Base-by-base conservation (phyloP, 2,888 invertebrate species). In the Achlya flavicornis region DNA sequence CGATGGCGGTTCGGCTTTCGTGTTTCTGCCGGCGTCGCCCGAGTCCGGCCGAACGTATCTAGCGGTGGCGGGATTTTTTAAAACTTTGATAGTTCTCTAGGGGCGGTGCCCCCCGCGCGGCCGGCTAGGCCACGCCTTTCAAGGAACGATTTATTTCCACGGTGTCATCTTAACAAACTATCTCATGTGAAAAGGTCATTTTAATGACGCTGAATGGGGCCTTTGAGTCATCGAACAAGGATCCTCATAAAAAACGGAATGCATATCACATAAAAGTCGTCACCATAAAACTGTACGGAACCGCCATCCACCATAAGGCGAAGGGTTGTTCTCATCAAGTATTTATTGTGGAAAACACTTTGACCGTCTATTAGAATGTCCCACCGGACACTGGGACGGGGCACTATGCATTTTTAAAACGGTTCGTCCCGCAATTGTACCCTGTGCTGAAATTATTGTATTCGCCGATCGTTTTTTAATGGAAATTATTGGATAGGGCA, bases 311-410 rank as follows among this genome's bases (percentile, higher is more conserved):
- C 80, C 70, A 63, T 53, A 53, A 85, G 75, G 83, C 79, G 86
- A 86, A 89, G 91, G 91, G 90, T 90, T 87, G 82, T 81, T 72
- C 76, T 81, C 81, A 88, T 93, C 88, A 91, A 84, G 77, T 82
- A 93, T 93, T 91, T 90, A 93, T 90, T 85, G 84, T 82, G 76
- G 73, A 81, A 86, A 89, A 88, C 89, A 88, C 89, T 90, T 87
- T 84, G 86, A 77, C 80, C 85, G 85, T 83, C 89, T 88, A 87
- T 88, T 88, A 88, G 80, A 80, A 74, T 67, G 72, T 70, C 72
- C 80, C 85, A 71, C 67, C 65, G 70, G 79, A 76, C 75, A 82
- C 81, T 61, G 64, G 63, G 80, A 83, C 75, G 73, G 66, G 74
- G 72, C 66, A 68, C 70, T 75, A 78, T 90, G 83, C 86, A 90